A percentile compares a stretch with the other conserved stretches of the same genome.
These are phyloP conservation scores for Equus przewalskii DNA, from an alignment of 2,113 vertebrate species.

Conservation along the genomic window DNA sequence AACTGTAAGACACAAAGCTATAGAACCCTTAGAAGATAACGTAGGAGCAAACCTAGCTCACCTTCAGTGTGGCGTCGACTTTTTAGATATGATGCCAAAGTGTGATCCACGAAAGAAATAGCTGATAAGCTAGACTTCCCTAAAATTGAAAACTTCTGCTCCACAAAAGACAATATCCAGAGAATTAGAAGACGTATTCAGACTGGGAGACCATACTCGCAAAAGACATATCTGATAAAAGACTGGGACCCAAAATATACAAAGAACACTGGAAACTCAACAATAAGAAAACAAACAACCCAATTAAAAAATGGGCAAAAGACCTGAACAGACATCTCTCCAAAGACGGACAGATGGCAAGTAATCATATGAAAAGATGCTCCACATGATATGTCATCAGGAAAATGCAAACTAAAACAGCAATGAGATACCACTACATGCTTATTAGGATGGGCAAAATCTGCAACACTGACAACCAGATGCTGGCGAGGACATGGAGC, in stretches of 20 bases:
- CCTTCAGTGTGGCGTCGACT: no score
- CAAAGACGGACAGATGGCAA: not conserved
- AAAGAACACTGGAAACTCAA: not conserved
- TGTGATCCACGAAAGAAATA: not conserved
- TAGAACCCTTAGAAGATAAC: not conserved
- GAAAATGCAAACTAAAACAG: not conserved
- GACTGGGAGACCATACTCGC: not conserved
- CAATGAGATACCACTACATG: not conserved
- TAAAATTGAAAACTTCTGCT: not conserved
- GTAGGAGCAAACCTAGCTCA: not conserved
- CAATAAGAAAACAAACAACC: not conserved
- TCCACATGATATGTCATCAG: not conserved
- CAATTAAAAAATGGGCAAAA: not conserved
- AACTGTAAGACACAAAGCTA: not conserved
- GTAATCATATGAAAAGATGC: not conserved
- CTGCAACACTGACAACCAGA: not conserved
- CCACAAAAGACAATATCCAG: not conserved
- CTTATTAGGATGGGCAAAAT: not conserved
- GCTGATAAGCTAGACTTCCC: not conserved
- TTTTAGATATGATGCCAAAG: not conserved
- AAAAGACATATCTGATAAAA: not conserved
- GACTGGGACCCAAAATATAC: not conserved
- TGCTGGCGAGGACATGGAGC: fast-evolving
- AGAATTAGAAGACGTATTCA: not conserved
- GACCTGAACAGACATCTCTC: not conserved